These are phyloP conservation scores for Harpagifer antarcticus DNA, from an alignment of 2,797 vertebrate species.

Conservation along the genomic window DNA sequence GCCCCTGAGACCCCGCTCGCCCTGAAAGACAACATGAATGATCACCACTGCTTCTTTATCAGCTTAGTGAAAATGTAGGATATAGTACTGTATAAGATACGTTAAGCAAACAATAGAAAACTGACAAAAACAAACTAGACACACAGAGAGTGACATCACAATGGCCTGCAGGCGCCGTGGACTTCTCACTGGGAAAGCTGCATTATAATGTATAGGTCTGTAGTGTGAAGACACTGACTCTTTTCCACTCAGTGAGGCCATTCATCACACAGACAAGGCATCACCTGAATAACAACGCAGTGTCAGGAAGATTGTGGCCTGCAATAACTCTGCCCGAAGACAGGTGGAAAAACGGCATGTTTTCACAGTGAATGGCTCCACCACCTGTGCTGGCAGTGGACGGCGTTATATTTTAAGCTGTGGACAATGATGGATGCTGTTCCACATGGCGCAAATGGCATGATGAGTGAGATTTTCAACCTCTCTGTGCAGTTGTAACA, in stretches of 20 bases:
- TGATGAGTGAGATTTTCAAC: not conserved
- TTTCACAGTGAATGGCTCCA: constrained; percentile 29
- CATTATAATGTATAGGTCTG: constrained; percentile 15
- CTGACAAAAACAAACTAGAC: not conserved
- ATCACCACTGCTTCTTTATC: constrained; percentile 5
- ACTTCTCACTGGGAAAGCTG: not conserved
- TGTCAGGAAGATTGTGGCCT: constrained; percentile 9
- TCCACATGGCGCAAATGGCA: not conserved
- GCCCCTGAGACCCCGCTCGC: constrained; percentile 84
- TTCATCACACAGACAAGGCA: constrained; percentile 48
- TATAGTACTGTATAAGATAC: not conserved
- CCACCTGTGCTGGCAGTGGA: constrained; percentile 33
- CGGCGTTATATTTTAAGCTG: not conserved
- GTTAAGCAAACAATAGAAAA: not conserved
- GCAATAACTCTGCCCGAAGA: constrained; percentile 43
- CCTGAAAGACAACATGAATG: constrained; percentile 74
- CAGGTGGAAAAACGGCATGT: constrained; percentile 35
- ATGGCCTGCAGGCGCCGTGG: not conserved
- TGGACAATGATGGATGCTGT: constrained; percentile 16
- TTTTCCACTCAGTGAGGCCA: constrained; percentile 26
- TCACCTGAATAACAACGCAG: constrained; percentile 32
- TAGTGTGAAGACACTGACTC: not conserved
- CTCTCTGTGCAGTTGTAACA: not conserved
- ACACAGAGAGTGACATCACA: not conserved
- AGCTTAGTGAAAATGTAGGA: not conserved